Base-by-base conservation (phyloP, 2,888 invertebrate genomes). In the Macrostomum cliftonense region DNA sequence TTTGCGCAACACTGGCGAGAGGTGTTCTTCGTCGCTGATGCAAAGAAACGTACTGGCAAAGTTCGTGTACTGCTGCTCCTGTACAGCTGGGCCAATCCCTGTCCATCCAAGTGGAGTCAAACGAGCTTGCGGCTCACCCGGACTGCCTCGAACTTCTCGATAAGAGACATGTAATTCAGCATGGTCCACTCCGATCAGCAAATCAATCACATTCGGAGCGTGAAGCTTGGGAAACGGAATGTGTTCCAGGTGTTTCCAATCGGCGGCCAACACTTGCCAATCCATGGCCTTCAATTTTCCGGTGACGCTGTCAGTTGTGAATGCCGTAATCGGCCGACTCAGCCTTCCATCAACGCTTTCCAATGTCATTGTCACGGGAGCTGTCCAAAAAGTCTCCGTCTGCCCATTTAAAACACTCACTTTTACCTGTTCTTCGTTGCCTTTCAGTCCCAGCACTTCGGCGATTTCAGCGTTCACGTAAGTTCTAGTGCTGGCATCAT, bases 111-210 rank as follows among this genome's bases (percentile, higher is more conserved):
- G 17, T 2, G 48, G 48, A 19, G 48, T 48, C 19, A 48, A 43
- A 16, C 48, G 20, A 2, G 45, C 45, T 13, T 37, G 19, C 11
- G 45, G 45, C 37, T 45, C 45, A 2, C 45, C 45, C 11, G 28
- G 28, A 9, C 28, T 9, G 9, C 28, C 28, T 2, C 28, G 28
- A 28, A 28, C 28, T 28, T 28, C 28, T 28, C 28, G 28, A 28
- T 36, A 12, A 4, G 45, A 46, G 2, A 36, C 14, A 12, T 17
- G 21, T 21, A 37, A 37, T 7, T 50, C 50, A 2, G 36, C 50
- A 50, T 49, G 20, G 16, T 50, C 50, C 12, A 49, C n/a, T 37
- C 49, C 49, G 2, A 50, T 50, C n/a, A 50, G 17, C 16, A 50
- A 13, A 16, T 49, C 49, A 2, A 49, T 20, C 2, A 50, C 4